Evolutionary conservation across 1,140 invertebrate species (phyloP), one percentile per base, ranked within the genome.

Genomic region (Apocrypta bakeri): DNA sequence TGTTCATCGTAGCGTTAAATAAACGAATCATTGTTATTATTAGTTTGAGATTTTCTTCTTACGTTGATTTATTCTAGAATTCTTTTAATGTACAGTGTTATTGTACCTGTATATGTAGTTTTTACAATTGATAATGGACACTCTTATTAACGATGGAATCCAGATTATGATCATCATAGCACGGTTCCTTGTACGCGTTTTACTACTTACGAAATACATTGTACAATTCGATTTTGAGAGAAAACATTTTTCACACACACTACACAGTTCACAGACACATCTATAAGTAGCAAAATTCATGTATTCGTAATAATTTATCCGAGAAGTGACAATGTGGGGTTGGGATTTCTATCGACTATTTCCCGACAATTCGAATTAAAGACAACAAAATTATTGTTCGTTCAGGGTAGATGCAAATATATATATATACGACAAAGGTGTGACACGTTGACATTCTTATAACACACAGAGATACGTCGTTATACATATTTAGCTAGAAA

Each of bases 401-500:
- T 69, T 77, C 66, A 72, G 63, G 56, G 73, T 82, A 76, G 73
- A 9, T 71, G 68, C 42, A 33, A 25, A 61, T 66, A 68, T 2
- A 61, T 17, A 24, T 7, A 56, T 21, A 56, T 0, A 56, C 7
- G 42, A 4, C 42, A 3, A 48, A 74, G 11, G 72, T 37, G 33
- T 74, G 63, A n/a, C 48, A 17, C 6, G 48, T 56, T 66, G 12
- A 77, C 63, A 29, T 12, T 33, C 12, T 61, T 63, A 75, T 31
- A 75, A 9, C 14, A 74, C 14, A 74, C 9, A 27, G 25, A 66
- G 27, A 66, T 66, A 66, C 29, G 12, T 68, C 42, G 40, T 76
- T 76, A 74, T 29, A 78, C 42, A 64, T 64, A 74, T 66, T 72
- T 79, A 83, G 56, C n/a, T 83, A 68, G 69, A 27, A 63, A 82